phyloP scores from a whole-genome alignment of 2,113 vertebrate species.

The Chlorodrepanis virens region DNA sequence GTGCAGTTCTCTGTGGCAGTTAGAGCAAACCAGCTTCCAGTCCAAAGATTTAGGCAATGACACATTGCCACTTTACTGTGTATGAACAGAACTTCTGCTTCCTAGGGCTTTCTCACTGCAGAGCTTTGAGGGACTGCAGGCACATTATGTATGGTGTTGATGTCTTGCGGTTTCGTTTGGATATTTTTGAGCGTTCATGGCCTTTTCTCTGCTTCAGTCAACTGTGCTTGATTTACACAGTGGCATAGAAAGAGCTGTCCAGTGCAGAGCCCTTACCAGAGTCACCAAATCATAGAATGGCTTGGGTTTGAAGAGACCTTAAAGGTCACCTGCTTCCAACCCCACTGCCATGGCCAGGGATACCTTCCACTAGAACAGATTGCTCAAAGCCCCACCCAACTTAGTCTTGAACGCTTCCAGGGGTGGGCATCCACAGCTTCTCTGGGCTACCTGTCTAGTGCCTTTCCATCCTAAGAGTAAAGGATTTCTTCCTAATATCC shows the following conservation, averaged over 20 bases:
- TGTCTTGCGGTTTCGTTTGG: background rate
- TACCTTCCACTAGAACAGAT: background rate
- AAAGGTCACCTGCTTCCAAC: background rate
- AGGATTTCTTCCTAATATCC: background rate
- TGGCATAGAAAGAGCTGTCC: background rate
- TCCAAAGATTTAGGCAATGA: background rate
- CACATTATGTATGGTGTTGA: background rate
- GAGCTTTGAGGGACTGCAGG: background rate
- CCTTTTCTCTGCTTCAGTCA: background rate
- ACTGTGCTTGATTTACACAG: background rate
- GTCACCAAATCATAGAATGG: background rate
- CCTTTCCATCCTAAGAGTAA: background rate
- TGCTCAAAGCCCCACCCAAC: background rate
- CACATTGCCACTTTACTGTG: background rate
- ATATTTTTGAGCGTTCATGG: background rate
- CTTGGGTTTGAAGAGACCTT: background rate
- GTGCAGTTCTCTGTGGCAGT: background rate
- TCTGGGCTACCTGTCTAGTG: background rate
- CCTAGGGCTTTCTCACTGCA: background rate
- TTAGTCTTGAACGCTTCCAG: background rate
- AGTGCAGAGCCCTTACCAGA: background rate
- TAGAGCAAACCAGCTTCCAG: background rate
- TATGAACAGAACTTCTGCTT: background rate
- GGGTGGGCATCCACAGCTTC: background rate
- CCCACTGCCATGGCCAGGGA: background rate